These are phyloP conservation scores for Rhyzopertha dominica DNA, from an alignment of 1,140 invertebrate species.

Conservation along the genomic window DNA sequence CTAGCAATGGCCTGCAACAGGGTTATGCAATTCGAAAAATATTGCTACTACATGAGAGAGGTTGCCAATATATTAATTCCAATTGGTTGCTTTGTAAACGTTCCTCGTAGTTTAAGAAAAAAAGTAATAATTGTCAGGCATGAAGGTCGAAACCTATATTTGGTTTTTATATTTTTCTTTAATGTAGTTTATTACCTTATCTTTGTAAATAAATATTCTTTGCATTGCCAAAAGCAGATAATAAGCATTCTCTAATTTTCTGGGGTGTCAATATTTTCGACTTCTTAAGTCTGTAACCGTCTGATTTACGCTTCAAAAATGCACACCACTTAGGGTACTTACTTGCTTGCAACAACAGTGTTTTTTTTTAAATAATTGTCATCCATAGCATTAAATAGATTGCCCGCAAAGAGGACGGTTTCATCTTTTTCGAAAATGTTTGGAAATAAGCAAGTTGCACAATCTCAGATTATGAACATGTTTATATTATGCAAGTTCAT, in stretches of 20 bases:
- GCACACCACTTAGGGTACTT: slow-evolving; percentile 14
- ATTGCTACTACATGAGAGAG: too few relatives aligned
- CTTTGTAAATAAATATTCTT: slow-evolving; percentile 25
- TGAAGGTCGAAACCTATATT: too few relatives aligned
- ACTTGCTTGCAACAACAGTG: slow-evolving; percentile 21
- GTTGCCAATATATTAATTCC: too few relatives aligned
- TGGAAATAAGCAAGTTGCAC: slow-evolving; percentile 32
- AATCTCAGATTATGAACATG: slow-evolving; percentile 27
- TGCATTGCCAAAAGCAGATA: slow-evolving; percentile 21
- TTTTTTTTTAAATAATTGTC: slow-evolving; percentile 21
- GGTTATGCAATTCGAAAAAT: too few relatives aligned
- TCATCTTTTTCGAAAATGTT: slow-evolving; percentile 23
- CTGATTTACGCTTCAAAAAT: slow-evolving; percentile 17
- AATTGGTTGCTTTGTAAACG: too few relatives aligned
- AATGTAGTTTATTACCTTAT: too few relatives aligned
- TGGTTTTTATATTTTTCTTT: too few relatives aligned
- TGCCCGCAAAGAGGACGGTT: slow-evolving; percentile 30
- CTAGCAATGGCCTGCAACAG: too few relatives aligned
- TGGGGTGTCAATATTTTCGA: slow-evolving; percentile 20
- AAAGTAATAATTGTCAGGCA: too few relatives aligned
- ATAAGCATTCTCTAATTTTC: slow-evolving; percentile 21
- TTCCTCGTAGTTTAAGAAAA: too few relatives aligned
- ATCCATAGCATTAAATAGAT: slow-evolving; percentile 31
- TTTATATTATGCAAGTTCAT: slow-evolving; percentile 22
- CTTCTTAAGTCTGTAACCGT: slow-evolving; percentile 24